Evolutionary conservation across 2,113 vertebrate genomes (phyloP), one percentile per base, ranked within the genome.

Genomic region (Otus sunia): DNA sequence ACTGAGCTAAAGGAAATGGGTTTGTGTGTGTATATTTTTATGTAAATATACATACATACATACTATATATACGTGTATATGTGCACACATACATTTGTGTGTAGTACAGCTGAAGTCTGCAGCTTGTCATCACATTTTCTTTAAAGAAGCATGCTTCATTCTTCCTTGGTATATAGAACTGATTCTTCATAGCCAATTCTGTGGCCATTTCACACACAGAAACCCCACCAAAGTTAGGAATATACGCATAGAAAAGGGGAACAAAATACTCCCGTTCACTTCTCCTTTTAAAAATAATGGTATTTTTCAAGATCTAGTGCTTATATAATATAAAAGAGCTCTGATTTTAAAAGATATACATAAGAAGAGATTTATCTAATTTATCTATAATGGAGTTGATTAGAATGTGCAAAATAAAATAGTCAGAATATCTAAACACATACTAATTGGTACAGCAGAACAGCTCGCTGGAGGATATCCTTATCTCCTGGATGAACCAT

Each of bases 1-100:
- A 85, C 69, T 73, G 86, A 96, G 69, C 80, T 97, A 94, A 97
- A 87, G n/a, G 62, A 95, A 95, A 88, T 60, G 7, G 0, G 4
- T 39, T 39, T 52, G 12, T 20, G 41, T 47, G 10, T 53, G 1
- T 58, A 4, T 41, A 1, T 74, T 67, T 86, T 21, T 56, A 32
- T 55, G n/a, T 20, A 37, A 17, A 37, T 13, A 32, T 22, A 30
- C 11, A n/a, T 12, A 30, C 7, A 37, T 5, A 37, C 15, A 34
- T 30, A 17, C 6, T 23, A 15, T 8, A 12, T 23, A 41, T 56
- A 3, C 11, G 16, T 43, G 12, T 26, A 6, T 30, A 30, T 23
- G 26, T 39, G n/a, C 21, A 18, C 12, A 20, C 1, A 0, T 53
- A 26, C 12, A 16, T 69, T 62, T 86, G 6, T 78, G 78, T 58